Conservation (phyloP, 2,797 vertebrate species). For the Choloepus didactylus region DNA sequence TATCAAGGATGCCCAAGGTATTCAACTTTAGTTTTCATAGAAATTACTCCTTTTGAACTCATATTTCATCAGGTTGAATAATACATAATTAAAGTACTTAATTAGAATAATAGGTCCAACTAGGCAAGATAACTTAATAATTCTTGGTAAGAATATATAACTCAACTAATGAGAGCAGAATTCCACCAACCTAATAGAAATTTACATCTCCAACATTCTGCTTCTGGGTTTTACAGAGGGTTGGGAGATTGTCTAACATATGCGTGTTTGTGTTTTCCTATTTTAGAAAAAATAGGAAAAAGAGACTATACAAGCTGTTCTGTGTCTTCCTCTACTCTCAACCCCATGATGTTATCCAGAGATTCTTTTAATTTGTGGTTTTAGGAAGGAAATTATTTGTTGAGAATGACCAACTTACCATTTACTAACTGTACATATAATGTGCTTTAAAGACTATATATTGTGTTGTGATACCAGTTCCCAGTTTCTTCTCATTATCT, state of each 20-base stretch:
- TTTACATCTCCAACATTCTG: not conserved
- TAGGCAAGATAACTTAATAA: not conserved
- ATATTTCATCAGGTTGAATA: constrained; percentile 1
- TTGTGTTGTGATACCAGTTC: not conserved
- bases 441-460: not conserved
- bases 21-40: constrained; percentile 39
- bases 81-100: not conserved
- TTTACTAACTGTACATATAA: not conserved
- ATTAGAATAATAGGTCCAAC: not conserved
- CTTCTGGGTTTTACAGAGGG: not conserved
- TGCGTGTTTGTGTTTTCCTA: not conserved
- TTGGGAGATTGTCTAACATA: not conserved
- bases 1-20: not conserved
- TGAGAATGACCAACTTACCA: not conserved
- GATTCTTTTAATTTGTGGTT: not conserved
- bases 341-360: not conserved
- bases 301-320: fast-evolving
- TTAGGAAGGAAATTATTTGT: not conserved
- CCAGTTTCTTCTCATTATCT: not conserved
- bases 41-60: constrained; percentile 4
- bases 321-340: not conserved
- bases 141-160: not conserved
- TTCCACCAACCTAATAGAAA: not conserved
- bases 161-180: not conserved
- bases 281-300: too few species aligned